Evolutionary conservation across 2,888 invertebrate species (phyloP), one percentile per base, ranked within the genome.

Genomic region (Caenorhabditis sinica): DNA sequence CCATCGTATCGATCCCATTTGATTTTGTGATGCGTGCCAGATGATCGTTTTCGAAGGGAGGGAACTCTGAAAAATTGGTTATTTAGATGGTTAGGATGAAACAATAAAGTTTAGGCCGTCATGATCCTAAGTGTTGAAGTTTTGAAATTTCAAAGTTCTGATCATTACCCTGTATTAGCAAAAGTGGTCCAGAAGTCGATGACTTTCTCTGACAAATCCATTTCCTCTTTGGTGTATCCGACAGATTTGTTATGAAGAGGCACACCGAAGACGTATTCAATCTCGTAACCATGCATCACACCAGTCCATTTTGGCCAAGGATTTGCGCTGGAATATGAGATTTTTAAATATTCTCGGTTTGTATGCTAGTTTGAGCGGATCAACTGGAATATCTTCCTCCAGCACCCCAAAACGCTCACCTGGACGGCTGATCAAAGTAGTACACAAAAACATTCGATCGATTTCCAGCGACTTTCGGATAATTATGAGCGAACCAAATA

Each of bases 201-300:
- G 63, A 91, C 90, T 74, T 91, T 91, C 56, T 87, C 83, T 20
- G 90, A 89, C 15, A 92, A 80, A 28, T 76, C 86, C 79, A 75
- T 58, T 58, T 90, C 90, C 17, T 68, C 73, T 80, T 77, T 84
- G 3, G 90, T 89, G 79, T 91, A 91, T 8, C 89, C 90, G 36
- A 91, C 92, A 1, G 92, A 89, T 43, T 87, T 86, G 71, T 92
- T 92, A 84, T 91, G 90, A 17, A 90, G 80, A n/a, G 98, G 97
- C 93, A 97, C 96, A 6, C 98, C 98, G 93, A 98, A 98, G 89
- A 98, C 96, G 94, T 97, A 98, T 93, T 97, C 96, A 93, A 98
- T 97, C 94, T 98, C 98, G 93, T 98, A 97, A n/a, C 96, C 98
- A 92, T 98, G 98, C 95, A 98, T 95, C 85, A 98, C 97, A 0